Base-by-base conservation (phyloP, 92 coral and sea anemone species). In the Micromussa lordhowensis region DNA sequence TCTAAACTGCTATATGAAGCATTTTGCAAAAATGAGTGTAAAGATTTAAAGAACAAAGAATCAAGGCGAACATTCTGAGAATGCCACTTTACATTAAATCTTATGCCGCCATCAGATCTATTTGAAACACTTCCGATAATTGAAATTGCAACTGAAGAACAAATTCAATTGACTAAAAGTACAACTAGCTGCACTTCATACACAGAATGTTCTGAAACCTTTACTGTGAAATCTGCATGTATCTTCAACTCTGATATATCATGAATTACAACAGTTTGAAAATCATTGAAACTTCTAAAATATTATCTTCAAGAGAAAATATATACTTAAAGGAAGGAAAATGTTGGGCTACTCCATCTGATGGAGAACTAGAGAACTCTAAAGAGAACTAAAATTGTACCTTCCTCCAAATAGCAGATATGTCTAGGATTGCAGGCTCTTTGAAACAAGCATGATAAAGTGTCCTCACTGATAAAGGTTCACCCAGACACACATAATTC, bases 41-140 rank as follows among this genome's bases (percentile, higher is more conserved):
- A 36, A 26, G 58, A 77, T 77, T 77, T 44, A 16, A 29, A 0
- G 28, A 44, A n/a, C 0, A 74, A 13, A 26, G 28, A 74, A 19
- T 74, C 78, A 74, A 74, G 78, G 78, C 78, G 19, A 74, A 74
- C 78, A 77, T 77, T 48, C 81, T 77, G 31, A 77, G 36, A 48
- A 44, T 48, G 81, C 35, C 81, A 49, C 64, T 63, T 77, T 21
- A 77, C 81, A 77, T 77, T 77, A 18, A 77, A 77, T 40, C 81
- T 77, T 77, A 44, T 77, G 66, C 81, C 15, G 28, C 32, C 81
- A 76, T 76, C 26, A 76, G 54, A 76, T 40, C 80, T 76, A 76
- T 76, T 76, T 76, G 80, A 76, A 30, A 31, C 22, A 72, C 77
- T 72, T 72, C 77, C 32, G 77, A 72, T 72, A 72, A 10, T 72